Evolutionary conservation across 2,797 vertebrate genomes (phyloP), one percentile per base, ranked within the genome.

Genomic region (Hydrophis major): DNA sequence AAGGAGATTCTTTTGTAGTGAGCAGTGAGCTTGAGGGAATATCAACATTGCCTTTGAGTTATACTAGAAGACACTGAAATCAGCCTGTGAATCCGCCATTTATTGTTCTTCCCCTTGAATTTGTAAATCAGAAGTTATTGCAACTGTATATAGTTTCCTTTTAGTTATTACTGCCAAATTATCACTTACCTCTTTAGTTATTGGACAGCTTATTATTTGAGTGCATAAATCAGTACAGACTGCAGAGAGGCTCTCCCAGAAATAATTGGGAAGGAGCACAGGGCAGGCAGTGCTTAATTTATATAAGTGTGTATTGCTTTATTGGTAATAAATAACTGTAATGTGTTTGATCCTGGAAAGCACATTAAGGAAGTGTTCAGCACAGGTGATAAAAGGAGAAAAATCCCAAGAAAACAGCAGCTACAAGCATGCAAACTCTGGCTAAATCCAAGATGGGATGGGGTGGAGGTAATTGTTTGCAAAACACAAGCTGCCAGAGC

Each of bases 171-270:
- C 59, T 12, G 32, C 83, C 37, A 66, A 50, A n/a, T 88, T 22
- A 93, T 53, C 37, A 60, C 83, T 83, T 93, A 27, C 57, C 47
- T 60, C 56, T 83, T 91, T 91, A 87, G 87, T 91, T 93, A 42
- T 20, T 83, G 47, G 86, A 87, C 37, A 93, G 42, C 56, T 90
- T 90, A 53, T 78, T 88, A 20, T 37, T 6, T 61, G 83, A 61
- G 83, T 60, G 56, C 47, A 92, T 92, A 94, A 94, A 92, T 92
- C 93, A 92, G 55, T 50, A 28, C 16, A 60, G 20, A 56, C 90
- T 55, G 53, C 12, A 63, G 56, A 90, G 61, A 90, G 56, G 61
- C 66, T 92, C 83, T 92, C 32, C 25, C 88, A 61, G 22, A 88
- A 14, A 74, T 86, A 78, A 42, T 12, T 92, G 66, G 93, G 93